Percentiles rank a stretch among this genome's conserved stretches.
Conservation (phyloP, 2,113 vertebrate species). For the Suncus etruscus region DNA sequence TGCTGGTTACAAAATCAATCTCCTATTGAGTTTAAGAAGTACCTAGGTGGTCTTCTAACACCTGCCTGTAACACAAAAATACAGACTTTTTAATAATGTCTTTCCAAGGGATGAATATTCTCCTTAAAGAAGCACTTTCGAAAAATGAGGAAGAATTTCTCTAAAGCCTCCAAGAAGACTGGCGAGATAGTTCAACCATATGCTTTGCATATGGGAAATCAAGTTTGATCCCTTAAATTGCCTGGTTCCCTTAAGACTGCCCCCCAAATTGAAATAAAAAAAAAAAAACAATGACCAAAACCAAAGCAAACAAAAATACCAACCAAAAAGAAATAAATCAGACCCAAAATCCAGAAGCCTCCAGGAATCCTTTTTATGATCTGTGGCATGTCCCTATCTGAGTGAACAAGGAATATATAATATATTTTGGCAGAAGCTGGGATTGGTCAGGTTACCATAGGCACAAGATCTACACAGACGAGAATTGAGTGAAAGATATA, state of each 20-base stretch:
- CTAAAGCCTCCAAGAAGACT: too few relatives aligned
- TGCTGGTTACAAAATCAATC: not conserved
- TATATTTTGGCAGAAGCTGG: not conserved
- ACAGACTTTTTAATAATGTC: not conserved
- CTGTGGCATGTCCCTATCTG: not conserved
- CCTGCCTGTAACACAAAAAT: not conserved
- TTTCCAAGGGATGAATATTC: not conserved
- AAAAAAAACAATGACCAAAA: too few relatives aligned
- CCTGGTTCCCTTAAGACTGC: too few relatives aligned
- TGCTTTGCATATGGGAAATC: too few relatives aligned
- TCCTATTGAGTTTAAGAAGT: not conserved
- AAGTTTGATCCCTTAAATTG: too few relatives aligned
- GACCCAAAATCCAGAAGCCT: not conserved
- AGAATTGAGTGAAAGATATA: not conserved
- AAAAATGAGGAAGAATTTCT: not conserved
- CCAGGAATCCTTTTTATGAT: not conserved
- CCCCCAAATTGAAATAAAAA: too few relatives aligned
- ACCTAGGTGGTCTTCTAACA: not conserved
- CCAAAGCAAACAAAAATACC: too few relatives aligned
- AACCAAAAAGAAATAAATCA: too few relatives aligned
- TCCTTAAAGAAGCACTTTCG: not conserved
- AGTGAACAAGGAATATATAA: not conserved
- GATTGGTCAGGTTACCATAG: not conserved
- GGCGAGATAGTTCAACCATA: too few relatives aligned
- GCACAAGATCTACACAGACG: not conserved